Evolutionary conservation across 2,113 vertebrate genomes (phyloP), one percentile per base, ranked within the genome.

Genomic region (Myocastor coypus): DNA sequence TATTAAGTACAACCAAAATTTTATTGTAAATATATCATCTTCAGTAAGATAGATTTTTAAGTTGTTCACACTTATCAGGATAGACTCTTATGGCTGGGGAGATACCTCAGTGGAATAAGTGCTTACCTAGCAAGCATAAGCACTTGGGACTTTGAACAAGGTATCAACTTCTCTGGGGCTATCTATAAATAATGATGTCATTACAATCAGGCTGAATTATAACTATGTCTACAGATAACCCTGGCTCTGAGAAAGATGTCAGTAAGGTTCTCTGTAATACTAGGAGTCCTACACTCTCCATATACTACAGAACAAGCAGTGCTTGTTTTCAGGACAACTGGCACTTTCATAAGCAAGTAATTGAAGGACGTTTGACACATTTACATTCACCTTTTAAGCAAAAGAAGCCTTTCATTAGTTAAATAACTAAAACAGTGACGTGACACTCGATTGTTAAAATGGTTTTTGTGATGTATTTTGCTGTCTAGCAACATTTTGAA

Each of bases 371-470:
- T 90, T 0, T 89, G 63, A 85, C 42, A 37, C 22, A 63, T 59
- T 93, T 63, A 57, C 42, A 85, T 83, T 75, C 30, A 50, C 28
- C 40, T 69, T 84, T 94, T 57, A 89, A 95, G 86, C 16, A 89
- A 94, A 73, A n/a, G 14, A 61, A 40, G 69, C 83, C 11, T 92
- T 89, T 84, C 32, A 4, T 63, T 82, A 90, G 83, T 16, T 89
- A 83, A 92, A 46, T 73, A 84, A 66, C 57, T 8, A 19, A 94
- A 92, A 64, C 14, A 50, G 30, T 80, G n/a, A 64, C 89, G 59
- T 80, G 17, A 71, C 19, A 68, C 13, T 82, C 64, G 84, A 92
- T 75, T 71, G 5, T 63, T 86, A 75, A 46, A 50, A n/a, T 32
- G 30, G 22, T 63, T 63, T 80, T 61, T 73, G 3, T 50, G 24